Evolutionary conservation across 2,888 invertebrate genomes (phyloP).

Genomic region (Julus scanicus): DNA sequence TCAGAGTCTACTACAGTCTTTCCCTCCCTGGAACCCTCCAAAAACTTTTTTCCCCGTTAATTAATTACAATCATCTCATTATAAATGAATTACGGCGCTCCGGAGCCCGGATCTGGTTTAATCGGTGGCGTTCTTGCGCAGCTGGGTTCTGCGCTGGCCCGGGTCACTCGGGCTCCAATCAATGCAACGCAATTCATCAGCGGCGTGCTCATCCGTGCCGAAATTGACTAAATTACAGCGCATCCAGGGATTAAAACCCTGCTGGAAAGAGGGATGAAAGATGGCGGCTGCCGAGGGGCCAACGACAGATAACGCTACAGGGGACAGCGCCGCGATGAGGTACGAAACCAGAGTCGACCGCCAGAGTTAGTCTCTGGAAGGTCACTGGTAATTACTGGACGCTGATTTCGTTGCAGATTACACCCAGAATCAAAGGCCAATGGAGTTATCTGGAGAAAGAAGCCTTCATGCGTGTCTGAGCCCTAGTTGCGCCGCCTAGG

Average conservation of each 20-base stretch:
- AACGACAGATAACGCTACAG: background rate
- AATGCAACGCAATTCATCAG: slow-evolving; percentile 34
- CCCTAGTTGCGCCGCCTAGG: background rate
- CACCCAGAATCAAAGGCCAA: background rate
- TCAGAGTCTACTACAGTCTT: background rate
- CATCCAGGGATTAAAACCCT: background rate
- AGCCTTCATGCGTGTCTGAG: background rate
- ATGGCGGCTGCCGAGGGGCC: background rate
- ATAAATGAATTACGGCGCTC: slow-evolving; percentile 8
- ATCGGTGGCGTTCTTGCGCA: background rate
- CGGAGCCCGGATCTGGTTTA: background rate
- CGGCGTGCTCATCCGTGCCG: background rate
- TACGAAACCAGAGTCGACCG: slow-evolving; percentile 29
- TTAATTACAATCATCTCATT: slow-evolving; percentile 30
- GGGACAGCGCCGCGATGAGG: background rate
- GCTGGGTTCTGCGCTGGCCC: background rate
- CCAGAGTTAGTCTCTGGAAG: background rate
- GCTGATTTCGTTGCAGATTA: background rate
- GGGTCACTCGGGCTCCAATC: slow-evolving; percentile 32
- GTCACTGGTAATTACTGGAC: slow-evolving; percentile 42
- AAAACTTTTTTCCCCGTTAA: background rate
- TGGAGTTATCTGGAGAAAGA: background rate
- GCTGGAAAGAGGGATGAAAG: background rate
- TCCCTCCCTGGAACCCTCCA: background rate
- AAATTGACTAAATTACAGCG: slow-evolving; percentile 23